These are phyloP conservation scores for Syngnathoides biaculeatus DNA, from an alignment of 2,113 vertebrate species.

Conservation along the genomic window DNA sequence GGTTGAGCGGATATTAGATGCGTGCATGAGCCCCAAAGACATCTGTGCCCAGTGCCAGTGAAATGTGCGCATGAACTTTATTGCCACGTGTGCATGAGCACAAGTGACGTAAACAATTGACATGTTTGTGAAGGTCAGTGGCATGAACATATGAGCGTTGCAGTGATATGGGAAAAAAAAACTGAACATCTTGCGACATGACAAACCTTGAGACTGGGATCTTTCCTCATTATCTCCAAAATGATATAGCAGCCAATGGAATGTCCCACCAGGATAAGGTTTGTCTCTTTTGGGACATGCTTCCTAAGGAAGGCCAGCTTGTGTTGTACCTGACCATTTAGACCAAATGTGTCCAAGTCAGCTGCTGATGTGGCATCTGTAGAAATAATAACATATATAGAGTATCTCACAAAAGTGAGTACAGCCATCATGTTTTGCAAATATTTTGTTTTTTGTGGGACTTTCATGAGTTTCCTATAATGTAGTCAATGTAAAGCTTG, in stretches of 20 bases:
- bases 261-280: slow-evolving; percentile 86
- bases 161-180: too few relatives aligned
- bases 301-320: slow-evolving; percentile 85
- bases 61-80: too few relatives aligned
- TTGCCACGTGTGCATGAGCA: too few relatives aligned
- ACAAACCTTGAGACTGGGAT: slow-evolving; percentile 81
- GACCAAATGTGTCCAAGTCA: slow-evolving; percentile 82
- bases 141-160: too few relatives aligned
- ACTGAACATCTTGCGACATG: not conserved
- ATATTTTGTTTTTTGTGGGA: not conserved
- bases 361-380: slow-evolving; percentile 71
- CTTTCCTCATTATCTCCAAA: slow-evolving; percentile 85
- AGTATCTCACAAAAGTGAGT: not conserved
- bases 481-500: too few relatives aligned
- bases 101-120: too few relatives aligned
- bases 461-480: too few relatives aligned
- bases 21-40: too few relatives aligned
- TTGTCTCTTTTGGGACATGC: slow-evolving; percentile 79
- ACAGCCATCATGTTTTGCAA: not conserved
- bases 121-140: too few relatives aligned
- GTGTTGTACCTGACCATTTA: slow-evolving; percentile 88
- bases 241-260: slow-evolving; percentile 90
- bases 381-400: not conserved
- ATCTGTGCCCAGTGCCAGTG: too few relatives aligned
- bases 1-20: too few relatives aligned